These are phyloP conservation scores for Protosalanx chinensis DNA, from an alignment of 2,797 vertebrate species.

Conservation along the genomic window DNA sequence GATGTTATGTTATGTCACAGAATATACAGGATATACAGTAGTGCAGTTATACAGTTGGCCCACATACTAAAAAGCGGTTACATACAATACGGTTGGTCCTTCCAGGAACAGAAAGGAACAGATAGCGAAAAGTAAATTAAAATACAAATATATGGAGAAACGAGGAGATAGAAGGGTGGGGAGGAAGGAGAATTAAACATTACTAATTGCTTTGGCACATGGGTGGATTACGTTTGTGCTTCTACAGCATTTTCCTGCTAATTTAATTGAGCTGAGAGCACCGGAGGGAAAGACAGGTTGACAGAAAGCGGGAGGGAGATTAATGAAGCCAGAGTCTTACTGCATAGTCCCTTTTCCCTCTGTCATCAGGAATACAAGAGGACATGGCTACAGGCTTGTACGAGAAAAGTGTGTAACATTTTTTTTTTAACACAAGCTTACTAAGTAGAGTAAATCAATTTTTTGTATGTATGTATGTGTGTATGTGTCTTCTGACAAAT, in stretches of 20 bases:
- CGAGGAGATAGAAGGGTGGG: background rate
- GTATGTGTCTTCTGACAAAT: background rate
- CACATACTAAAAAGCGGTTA: too few species aligned
- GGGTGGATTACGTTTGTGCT: constrained; percentile 46
- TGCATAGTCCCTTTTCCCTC: constrained; percentile 40
- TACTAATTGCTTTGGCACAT: constrained; percentile 63
- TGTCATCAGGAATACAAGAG: constrained; percentile 24
- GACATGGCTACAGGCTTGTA: constrained; percentile 7
- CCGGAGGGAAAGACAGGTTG: constrained; percentile 33
- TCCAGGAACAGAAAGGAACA: background rate
- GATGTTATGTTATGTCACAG: too few species aligned
- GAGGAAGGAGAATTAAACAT: constrained; percentile 29
- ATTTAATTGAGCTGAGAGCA: constrained; percentile 59
- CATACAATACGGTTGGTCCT: too few species aligned
- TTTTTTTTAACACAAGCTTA: background rate
- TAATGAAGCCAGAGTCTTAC: constrained; percentile 49
- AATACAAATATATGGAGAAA: background rate
- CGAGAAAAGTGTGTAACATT: background rate
- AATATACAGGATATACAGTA: too few species aligned
- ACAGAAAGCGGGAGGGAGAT: constrained; percentile 39
- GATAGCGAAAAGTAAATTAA: background rate
- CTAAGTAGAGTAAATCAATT: background rate
- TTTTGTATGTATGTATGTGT: background rate
- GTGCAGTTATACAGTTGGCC: too few species aligned
- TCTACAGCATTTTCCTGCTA: constrained; percentile 62